Percentiles rank a stretch among this genome's conserved stretches.
phyloP scores from a whole-genome alignment of 1,140 invertebrate genomes.

The Leptinotarsa lineolata region DNA sequence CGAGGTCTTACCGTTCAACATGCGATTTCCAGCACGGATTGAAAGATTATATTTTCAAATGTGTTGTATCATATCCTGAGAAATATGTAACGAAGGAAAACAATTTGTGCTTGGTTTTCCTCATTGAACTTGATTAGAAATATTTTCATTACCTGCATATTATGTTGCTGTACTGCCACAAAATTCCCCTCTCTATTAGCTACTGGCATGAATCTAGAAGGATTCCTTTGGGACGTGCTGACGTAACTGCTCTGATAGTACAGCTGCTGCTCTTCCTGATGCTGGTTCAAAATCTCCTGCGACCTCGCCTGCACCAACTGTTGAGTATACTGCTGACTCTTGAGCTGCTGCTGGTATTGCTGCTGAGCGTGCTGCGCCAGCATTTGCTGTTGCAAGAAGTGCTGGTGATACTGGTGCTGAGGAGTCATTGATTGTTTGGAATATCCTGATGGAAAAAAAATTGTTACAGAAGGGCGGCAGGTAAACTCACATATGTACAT shows the following conservation, averaged over 20 bases:
- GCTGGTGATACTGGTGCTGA: constrained; percentile 61
- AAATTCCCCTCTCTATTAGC: constrained; percentile 18
- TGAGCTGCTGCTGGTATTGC: constrained; percentile 54
- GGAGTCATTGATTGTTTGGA: constrained; percentile 58
- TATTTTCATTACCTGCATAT: constrained; percentile 7
- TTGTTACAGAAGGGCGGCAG: no score
- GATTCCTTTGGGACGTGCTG: constrained; percentile 7
- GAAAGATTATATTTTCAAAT: no score
- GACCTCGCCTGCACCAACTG: constrained; percentile 59
- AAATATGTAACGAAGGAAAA: no score
- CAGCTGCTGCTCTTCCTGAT: constrained; percentile 55
- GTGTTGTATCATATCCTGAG: no score
- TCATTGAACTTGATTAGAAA: no score
- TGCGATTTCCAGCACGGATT: no score
- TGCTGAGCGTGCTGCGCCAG: constrained; percentile 52
- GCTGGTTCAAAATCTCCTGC: constrained; percentile 60
- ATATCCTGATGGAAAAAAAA: constrained; percentile 5
- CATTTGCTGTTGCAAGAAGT: constrained; percentile 66
- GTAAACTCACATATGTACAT: no score
- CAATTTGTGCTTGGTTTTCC: no score
- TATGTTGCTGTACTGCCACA: constrained; percentile 9
- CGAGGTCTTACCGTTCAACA: no score
- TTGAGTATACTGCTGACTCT: constrained; percentile 54
- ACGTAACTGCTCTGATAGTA: constrained; percentile 46
- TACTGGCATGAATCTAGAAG: constrained; percentile 16